A percentile compares a stretch with the other conserved stretches of the same genome.
Conservation (phyloP, 2,797 vertebrate species). For the Sandelia bainsii region DNA sequence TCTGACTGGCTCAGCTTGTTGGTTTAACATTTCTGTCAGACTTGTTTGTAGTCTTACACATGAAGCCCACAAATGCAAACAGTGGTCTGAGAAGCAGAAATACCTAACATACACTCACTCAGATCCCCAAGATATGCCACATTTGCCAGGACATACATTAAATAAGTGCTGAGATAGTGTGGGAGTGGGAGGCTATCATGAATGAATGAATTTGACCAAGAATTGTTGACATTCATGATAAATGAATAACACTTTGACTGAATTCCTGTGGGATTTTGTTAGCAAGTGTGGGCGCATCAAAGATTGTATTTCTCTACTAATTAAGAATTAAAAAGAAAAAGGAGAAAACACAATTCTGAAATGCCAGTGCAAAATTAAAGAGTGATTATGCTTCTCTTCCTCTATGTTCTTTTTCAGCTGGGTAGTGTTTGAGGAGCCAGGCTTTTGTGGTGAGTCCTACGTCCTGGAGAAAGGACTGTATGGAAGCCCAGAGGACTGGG, state of each 20-base stretch:
- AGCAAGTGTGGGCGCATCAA: slow-evolving; percentile 4
- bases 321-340: slow-evolving; percentile 22
- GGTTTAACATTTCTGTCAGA: slow-evolving; percentile 15
- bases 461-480: slow-evolving; percentile 93
- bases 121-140: background rate
- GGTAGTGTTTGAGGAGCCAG: slow-evolving; percentile 92
- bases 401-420: slow-evolving; percentile 82
- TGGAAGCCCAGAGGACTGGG: slow-evolving; percentile 91
- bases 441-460: slow-evolving; percentile 91
- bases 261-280: slow-evolving; percentile 21
- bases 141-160: slow-evolving; percentile 8
- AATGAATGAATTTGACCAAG: slow-evolving; percentile 19
- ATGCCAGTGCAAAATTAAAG: slow-evolving; percentile 25
- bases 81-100: slow-evolving; percentile 7
- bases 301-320: background rate
- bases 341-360: slow-evolving; percentile 5
- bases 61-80: slow-evolving; percentile 34
- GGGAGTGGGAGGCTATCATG: background rate
- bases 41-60: slow-evolving; percentile 36
- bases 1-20: slow-evolving; percentile 36
- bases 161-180: slow-evolving; percentile 22
- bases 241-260: slow-evolving; percentile 6
- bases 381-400: background rate
- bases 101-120: background rate
- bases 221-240: slow-evolving; percentile 8